Conservation (phyloP, 2,113 vertebrate genomes). For the Sinocyclocheilus anshuiensis region DNA sequence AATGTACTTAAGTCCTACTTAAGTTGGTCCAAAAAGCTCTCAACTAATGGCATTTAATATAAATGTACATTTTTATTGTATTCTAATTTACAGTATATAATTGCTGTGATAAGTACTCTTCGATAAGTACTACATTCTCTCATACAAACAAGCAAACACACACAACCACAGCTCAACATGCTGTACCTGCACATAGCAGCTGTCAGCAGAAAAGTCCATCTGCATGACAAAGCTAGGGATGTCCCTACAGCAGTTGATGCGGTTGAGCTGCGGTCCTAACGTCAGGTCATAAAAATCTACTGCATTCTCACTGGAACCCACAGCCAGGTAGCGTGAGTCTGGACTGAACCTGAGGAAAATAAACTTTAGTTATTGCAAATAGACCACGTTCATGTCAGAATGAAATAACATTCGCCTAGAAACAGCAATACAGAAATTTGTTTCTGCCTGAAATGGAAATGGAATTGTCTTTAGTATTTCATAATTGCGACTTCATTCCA, state of each 20-base stretch:
- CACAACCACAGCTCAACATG: background rate
- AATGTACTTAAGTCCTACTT: too few species aligned
- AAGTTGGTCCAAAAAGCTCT: too few species aligned
- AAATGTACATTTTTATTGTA: too few species aligned
- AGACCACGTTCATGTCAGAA: background rate
- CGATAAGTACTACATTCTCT: background rate
- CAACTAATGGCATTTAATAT: too few species aligned
- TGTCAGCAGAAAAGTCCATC: conserved; percentile 96
- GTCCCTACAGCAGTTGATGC: conserved; percentile 94
- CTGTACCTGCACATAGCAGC: conserved; percentile 86
- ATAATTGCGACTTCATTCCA: background rate
- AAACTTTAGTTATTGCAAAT: background rate
- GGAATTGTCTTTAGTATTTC: background rate
- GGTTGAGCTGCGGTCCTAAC: conserved; percentile 88
- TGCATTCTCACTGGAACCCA: conserved; percentile 92
- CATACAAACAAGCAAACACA: background rate
- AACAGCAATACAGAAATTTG: background rate
- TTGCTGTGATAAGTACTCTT: background rate
- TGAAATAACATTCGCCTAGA: background rate
- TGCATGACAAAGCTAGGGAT: conserved; percentile 94
- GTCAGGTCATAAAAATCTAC: conserved; percentile 97
- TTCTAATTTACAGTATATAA: too few species aligned
- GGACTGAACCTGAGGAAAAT: conserved; percentile 87
- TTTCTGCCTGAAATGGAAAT: background rate
- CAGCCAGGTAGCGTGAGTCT: conserved; percentile 89